Evolutionary conservation across 2,113 vertebrate genomes (phyloP), one percentile per base, ranked within the genome.

Genomic region (Pelecanus crispus): DNA sequence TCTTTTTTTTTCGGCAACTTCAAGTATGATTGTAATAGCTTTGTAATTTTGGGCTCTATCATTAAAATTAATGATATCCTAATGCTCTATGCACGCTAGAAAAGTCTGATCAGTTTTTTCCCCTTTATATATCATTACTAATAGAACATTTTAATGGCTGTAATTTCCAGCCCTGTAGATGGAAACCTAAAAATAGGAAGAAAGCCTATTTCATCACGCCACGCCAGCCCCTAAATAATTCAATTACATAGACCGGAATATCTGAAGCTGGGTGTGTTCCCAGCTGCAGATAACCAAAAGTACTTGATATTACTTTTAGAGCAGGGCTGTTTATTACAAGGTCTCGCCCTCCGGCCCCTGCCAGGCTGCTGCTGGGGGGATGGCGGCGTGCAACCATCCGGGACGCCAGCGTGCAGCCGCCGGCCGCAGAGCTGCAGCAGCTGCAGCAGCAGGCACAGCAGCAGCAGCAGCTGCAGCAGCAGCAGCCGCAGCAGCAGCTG

Each of bases 91-190:
- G 89, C 87, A 96, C 95, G 94, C 95, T 83, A 90, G 91, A 75
- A 47, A 94, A 95, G 96, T 94, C 95, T 95, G 98, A 96, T 97
- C 96, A 77, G 92, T 94, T 96, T 95, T 95, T 89, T 79, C 95
- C 86, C 96, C 65, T 97, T 97, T 97, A 98, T 98, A 98, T 97
- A 98, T 98, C 97, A 97, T 97, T 95, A 94, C 97, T 98, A 97
- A 98, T 97, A 98, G 97, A 98, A 96, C 97, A 97, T 97, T 97
- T 98, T 98, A 98, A 98, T 97, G 96, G 97, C 97, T 95, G 92
- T 97, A 97, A 98, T 97, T 96, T 95, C 97, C 96, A 91, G 53
- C 81, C 93, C 95, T 97, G 95, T 94, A 98, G 97, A 98, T 96
- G 97, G 97, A 97, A 92, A 88, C 94, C 97, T 97, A 93, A 97